phyloP scores from a whole-genome alignment of 2,888 invertebrate species.

The Callyntrura guangdongensis region DNA sequence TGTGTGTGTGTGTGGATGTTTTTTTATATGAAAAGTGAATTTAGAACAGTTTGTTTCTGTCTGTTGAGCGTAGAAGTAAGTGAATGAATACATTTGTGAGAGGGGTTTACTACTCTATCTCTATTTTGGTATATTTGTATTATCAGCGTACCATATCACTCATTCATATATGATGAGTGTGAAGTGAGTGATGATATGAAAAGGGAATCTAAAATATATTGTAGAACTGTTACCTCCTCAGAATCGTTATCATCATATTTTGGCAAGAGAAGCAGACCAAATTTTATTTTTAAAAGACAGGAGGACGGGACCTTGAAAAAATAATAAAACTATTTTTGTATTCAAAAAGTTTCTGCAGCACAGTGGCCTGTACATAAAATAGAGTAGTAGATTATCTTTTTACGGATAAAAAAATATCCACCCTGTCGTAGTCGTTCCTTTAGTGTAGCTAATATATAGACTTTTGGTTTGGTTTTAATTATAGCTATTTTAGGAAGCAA shows the following conservation, averaged over 20 bases:
- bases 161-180: slow-evolving; percentile 20
- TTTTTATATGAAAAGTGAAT: slow-evolving; percentile 57
- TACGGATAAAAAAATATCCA: background rate
- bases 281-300: slow-evolving; percentile 41
- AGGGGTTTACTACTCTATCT: background rate
- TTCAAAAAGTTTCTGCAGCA: background rate
- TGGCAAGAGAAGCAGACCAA: slow-evolving; percentile 29
- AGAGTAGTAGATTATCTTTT: background rate
- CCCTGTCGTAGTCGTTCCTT: background rate
- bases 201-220: slow-evolving; percentile 28
- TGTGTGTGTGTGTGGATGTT: background rate
- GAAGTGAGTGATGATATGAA: slow-evolving; percentile 32
- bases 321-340: slow-evolving; percentile 30
- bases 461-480: slow-evolving; percentile 41
- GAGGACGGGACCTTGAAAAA: slow-evolving; percentile 45
- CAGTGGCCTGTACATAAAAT: background rate
- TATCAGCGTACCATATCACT: slow-evolving; percentile 12
- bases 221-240: background rate
- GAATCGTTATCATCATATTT: slow-evolving; percentile 19
- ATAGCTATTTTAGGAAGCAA: slow-evolving; percentile 36
- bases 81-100: slow-evolving; percentile 21
- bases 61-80: slow-evolving; percentile 41
- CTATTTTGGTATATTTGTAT: background rate
- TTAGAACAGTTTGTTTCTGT: slow-evolving; percentile 67
- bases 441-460: background rate